These are phyloP conservation scores for Saxidomus purpurata DNA, from an alignment of 1,140 invertebrate genomes.

Conservation along the genomic window DNA sequence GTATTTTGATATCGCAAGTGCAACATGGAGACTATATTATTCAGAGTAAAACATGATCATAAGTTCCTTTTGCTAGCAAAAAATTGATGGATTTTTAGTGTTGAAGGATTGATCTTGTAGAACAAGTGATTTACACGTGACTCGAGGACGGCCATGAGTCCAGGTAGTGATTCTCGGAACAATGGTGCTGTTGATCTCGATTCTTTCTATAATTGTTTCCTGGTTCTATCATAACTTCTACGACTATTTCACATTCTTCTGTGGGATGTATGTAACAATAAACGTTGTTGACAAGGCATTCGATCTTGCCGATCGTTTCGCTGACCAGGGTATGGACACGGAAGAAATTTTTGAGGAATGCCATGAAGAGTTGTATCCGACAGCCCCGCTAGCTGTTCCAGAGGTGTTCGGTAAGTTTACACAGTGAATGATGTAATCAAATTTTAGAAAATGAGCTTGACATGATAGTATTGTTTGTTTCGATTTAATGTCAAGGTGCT, in stretches of 20 bases:
- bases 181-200: slow-evolving; percentile 45
- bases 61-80: too few relatives aligned
- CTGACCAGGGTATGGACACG: slow-evolving; percentile 15
- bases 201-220: slow-evolving; percentile 21
- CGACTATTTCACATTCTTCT: slow-evolving; percentile 65
- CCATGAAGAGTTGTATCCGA: slow-evolving; percentile 24
- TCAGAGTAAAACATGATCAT: too few relatives aligned
- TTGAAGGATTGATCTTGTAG: too few relatives aligned
- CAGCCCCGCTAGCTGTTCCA: slow-evolving; percentile 28
- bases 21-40: too few relatives aligned
- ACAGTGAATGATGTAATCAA: too few relatives aligned
- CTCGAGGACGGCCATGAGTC: too few relatives aligned
- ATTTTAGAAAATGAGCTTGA: too few relatives aligned
- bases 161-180: neutral
- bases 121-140: too few relatives aligned
- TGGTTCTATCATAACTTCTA: slow-evolving; percentile 63
- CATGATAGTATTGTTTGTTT: too few relatives aligned
- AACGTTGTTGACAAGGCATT: slow-evolving; percentile 1
- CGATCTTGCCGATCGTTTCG: slow-evolving; percentile 27
- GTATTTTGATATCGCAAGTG: too few relatives aligned
- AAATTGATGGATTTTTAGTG: too few relatives aligned
- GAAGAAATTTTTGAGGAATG: slow-evolving; percentile 65
- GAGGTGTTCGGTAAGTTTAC: slow-evolving; percentile 55
- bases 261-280: slow-evolving; percentile 61
- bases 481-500: too few relatives aligned